phyloP scores from a whole-genome alignment of 1,140 invertebrate species.

The Drosophila leontia region DNA sequence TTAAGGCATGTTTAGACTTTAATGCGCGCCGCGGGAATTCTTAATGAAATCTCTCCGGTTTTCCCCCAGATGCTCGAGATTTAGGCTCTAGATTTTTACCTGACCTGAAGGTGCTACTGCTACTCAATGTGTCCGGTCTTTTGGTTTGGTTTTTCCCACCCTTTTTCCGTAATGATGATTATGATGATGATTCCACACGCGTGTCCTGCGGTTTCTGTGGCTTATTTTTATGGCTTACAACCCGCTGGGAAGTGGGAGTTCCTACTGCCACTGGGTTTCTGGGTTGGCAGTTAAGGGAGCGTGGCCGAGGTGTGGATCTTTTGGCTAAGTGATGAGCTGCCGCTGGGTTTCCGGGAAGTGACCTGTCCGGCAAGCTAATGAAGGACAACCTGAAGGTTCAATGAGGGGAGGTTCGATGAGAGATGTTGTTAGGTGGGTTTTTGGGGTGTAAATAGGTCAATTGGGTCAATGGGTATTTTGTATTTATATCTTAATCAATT shows the following conservation, averaged over 20 bases:
- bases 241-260: constrained; percentile 65
- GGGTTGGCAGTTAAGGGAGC: constrained; percentile 17
- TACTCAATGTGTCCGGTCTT: constrained; percentile 49
- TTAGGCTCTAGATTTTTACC: constrained; percentile 35
- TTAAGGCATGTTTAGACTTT: constrained; percentile 84
- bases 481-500: too few species aligned
- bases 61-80: constrained; percentile 51
- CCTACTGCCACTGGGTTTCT: constrained; percentile 11
- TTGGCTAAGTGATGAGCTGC: constrained; percentile 61
- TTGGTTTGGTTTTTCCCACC: constrained; percentile 44
- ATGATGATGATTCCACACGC: constrained; percentile 58
- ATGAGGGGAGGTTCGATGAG: background rate
- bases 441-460: background rate
- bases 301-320: constrained; percentile 63
- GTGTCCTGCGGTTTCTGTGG: constrained; percentile 72
- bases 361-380: constrained; percentile 12
- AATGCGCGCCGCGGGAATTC: constrained; percentile 80
- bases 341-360: constrained; percentile 18
- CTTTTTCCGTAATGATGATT: constrained; percentile 52
- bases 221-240: constrained; percentile 62
- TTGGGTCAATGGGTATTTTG: too few species aligned
- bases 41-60: constrained; percentile 76
- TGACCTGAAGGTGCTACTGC: constrained; percentile 20
- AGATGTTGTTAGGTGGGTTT: background rate
- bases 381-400: background rate